Evolutionary conservation across 2,888 invertebrate species (phyloP).

Genomic region (Hofmannophila pseudospretella): DNA sequence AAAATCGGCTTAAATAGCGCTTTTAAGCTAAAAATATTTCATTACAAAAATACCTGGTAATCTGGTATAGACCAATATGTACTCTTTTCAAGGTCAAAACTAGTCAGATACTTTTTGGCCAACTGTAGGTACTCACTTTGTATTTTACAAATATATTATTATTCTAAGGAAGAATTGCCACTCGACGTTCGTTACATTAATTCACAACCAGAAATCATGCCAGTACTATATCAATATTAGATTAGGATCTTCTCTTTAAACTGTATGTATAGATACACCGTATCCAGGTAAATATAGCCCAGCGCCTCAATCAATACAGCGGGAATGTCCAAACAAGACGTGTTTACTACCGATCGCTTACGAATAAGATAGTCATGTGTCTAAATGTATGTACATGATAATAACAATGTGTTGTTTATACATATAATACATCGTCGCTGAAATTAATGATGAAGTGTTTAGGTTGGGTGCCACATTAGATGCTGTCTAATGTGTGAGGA

Average conservation of each 20-base stretch:
- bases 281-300: slow-evolving; percentile 3
- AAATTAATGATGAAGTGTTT: slow-evolving; percentile 9
- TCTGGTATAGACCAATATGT: too few species aligned
- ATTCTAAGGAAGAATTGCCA: slow-evolving; percentile 53
- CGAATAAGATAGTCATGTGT: neutral
- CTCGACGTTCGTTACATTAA: slow-evolving; percentile 56
- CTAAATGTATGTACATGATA: neutral
- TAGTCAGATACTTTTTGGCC: too few species aligned
- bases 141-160: too few species aligned
- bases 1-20: too few species aligned
- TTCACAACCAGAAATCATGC: slow-evolving; percentile 31
- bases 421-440: neutral
- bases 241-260: slow-evolving; percentile 10
- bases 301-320: slow-evolving; percentile 1
- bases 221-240: slow-evolving; percentile 11
- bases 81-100: too few species aligned
- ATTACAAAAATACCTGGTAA: too few species aligned
- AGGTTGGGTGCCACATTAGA: slow-evolving; percentile 31
- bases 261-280: slow-evolving; percentile 1
- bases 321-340: neutral
- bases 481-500: slow-evolving; percentile 48
- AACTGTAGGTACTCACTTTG: too few species aligned
- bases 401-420: neutral
- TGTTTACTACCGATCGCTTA: neutral
- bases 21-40: too few species aligned